A percentile compares a stretch with the other conserved stretches of the same genome.
These are phyloP conservation scores for Stenoptilia bipunctidactyla DNA, from an alignment of 2,888 invertebrate species.

Conservation along the genomic window DNA sequence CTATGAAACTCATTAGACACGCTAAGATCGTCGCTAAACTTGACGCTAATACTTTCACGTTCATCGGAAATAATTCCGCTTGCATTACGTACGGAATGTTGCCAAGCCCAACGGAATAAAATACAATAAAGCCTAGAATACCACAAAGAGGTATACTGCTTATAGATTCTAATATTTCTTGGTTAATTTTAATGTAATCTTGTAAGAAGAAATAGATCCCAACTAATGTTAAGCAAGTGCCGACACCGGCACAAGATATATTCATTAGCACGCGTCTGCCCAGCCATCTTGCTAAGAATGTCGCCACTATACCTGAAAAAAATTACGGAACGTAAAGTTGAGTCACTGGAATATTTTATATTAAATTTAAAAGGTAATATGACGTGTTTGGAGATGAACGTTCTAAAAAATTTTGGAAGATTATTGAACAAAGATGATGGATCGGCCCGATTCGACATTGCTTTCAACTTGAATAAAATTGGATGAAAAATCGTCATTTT, in stretches of 20 bases:
- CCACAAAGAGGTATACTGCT: constrained; percentile 68
- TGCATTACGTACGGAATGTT: constrained; percentile 74
- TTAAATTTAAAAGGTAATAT: too few species aligned
- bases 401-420: too few species aligned
- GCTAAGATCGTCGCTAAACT: constrained; percentile 70
- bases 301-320: constrained; percentile 54
- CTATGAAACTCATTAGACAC: constrained; percentile 67
- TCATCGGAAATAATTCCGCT: constrained; percentile 74
- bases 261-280: constrained; percentile 68
- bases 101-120: constrained; percentile 73
- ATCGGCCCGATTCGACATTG: too few species aligned
- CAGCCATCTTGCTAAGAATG: constrained; percentile 63
- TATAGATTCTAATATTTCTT: constrained; percentile 36
- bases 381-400: too few species aligned
- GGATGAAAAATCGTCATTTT: too few species aligned
- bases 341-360: too few species aligned
- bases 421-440: too few species aligned
- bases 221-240: constrained; percentile 57
- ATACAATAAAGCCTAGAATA: constrained; percentile 67
- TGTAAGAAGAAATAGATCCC: constrained; percentile 69
- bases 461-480: too few species aligned
- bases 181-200: constrained; percentile 37
- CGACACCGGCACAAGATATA: constrained; percentile 65
- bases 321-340: too few species aligned
- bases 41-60: constrained; percentile 73